phyloP scores from a whole-genome alignment of 2,797 vertebrate species.

The Girardinus metallicus region DNA sequence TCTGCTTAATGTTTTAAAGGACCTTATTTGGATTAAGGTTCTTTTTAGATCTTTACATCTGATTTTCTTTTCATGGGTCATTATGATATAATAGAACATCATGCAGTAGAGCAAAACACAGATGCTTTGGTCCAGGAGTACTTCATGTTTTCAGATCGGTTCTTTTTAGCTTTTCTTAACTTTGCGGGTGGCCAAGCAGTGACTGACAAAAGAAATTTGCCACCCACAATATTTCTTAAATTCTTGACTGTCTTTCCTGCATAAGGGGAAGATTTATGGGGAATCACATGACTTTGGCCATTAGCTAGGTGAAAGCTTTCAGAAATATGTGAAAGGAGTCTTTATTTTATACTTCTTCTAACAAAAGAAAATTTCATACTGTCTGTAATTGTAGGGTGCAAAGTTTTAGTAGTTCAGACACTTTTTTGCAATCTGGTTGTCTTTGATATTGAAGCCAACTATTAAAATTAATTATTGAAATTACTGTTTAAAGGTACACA shows the following conservation, averaged over 20 bases:
- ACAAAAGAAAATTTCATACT: neutral
- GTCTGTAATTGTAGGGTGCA: neutral
- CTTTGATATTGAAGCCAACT: neutral
- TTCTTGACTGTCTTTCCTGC: too few relatives aligned
- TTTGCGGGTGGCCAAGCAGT: too few relatives aligned
- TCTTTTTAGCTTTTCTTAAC: too few relatives aligned
- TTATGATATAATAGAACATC: neutral
- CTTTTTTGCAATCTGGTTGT: neutral
- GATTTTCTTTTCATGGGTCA: neutral
- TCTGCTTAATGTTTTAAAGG: neutral
- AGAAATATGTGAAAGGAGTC: neutral
- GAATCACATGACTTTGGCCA: too few relatives aligned
- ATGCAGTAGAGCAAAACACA: neutral
- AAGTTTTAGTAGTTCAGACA: neutral
- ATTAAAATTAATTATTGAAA: too few relatives aligned
- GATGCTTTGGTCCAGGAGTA: too few relatives aligned
- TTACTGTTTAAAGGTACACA: neutral
- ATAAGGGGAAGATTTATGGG: too few relatives aligned
- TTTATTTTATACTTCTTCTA: neutral
- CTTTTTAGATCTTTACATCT: neutral
- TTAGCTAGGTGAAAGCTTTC: neutral
- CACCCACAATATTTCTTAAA: too few relatives aligned
- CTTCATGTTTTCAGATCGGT: too few relatives aligned
- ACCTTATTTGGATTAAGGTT: neutral
- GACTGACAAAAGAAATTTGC: too few relatives aligned